phyloP scores from a whole-genome alignment of 37 sponge, comb jelly and placozoan species.

The Spongia lamella region DNA sequence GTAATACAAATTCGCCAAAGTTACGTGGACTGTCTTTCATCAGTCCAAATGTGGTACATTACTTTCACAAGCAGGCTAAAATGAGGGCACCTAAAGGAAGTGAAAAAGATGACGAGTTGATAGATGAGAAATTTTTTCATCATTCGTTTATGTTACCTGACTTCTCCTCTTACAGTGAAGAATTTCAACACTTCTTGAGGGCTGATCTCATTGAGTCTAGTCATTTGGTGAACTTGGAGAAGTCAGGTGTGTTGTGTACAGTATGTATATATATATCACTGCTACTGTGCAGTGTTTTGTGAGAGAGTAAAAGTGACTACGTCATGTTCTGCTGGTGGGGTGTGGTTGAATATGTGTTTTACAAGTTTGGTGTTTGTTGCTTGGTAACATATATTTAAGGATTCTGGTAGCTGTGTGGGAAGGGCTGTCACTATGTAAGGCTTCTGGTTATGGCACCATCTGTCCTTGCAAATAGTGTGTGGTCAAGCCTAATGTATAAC shows the following conservation, averaged over 20 bases:
- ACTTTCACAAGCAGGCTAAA: not conserved
- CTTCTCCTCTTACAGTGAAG: constrained; percentile 34
- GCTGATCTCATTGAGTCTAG: constrained; percentile 58
- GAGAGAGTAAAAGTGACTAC: not conserved
- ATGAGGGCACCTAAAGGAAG: constrained; percentile 5
- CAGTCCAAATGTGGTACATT: not conserved
- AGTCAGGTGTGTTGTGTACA: constrained; percentile 18
- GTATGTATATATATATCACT: not conserved
- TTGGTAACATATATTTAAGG: no score
- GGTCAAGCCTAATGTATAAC: no score
- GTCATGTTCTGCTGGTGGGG: not conserved
- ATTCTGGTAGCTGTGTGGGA: not conserved
- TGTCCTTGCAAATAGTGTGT: no score
- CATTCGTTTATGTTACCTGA: constrained; percentile 82
- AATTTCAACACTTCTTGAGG: constrained; percentile 57
- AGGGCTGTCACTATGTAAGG: not conserved
- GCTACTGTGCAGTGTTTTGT: no score
- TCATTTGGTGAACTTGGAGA: constrained; percentile 71
- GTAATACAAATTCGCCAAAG: no score
- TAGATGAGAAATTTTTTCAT: constrained; percentile 75
- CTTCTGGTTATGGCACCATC: no score
- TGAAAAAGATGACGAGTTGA: not conserved
- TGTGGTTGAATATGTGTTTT: not conserved
- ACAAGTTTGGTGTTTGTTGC: not conserved
- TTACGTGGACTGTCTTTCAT: constrained; percentile 11